Base-by-base conservation (phyloP, 2,888 invertebrate genomes). In the Macrosiphum euphorbiae region DNA sequence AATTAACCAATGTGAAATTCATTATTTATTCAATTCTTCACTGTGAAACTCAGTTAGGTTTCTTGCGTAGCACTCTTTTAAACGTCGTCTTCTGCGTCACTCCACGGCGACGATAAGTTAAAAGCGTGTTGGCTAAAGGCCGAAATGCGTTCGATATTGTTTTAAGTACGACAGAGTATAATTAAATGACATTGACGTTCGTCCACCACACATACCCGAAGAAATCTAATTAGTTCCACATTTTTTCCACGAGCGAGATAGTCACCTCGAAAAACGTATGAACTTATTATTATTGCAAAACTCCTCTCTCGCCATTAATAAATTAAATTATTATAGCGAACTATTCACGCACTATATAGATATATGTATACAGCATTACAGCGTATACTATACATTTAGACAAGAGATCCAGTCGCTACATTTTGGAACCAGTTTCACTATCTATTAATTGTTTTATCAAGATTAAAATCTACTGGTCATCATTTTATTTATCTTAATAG, bases 1-100 rank as follows among this genome's bases (percentile, higher is more conserved):
- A 92, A 86, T 86, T 91, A 91, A 86, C 91, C 91, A 58, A 61
- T 50, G 61, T 28, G 87, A 92, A 92, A 92, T 92, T 88, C 92
- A 88, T 92, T 88, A 92, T 92, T 92, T 92, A 92, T 92, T 67
- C 86, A 87, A 50, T 92, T 87, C 61, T 50, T 61, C 61, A 24
- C 55, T 55, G 20, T 0, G 1, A 50, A 87, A 92, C 47, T 35
- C 86, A 41, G 78, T 78, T 78, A 78, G 41, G 28, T 87, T 35
- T 87, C 86, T 92, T 85, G 24, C 61, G 16, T 50, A 47, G 13
- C 86, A 28, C 87, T 61, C 61, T 61, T 92, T 87, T 87, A 55
- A 87, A 87, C 16, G 61, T 50, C 35, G 47, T 85, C 28, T 35
- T 2, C 58, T 47, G 44, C n/a, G 28, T 47, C 11, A 13, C 52